phyloP scores from a whole-genome alignment of 2,113 vertebrate genomes.

The Rattus rattus region DNA sequence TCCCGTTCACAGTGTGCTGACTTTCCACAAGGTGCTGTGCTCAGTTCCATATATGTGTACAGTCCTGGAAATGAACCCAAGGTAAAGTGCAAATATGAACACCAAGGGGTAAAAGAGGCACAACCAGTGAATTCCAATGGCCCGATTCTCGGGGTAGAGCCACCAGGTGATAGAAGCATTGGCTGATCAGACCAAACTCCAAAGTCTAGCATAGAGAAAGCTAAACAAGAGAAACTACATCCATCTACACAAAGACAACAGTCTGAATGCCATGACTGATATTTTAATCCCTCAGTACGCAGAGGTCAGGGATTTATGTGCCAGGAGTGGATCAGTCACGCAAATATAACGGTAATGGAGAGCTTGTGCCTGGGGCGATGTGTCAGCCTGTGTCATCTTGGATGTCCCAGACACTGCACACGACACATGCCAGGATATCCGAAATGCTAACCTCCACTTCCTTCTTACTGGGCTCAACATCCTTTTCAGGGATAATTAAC shows the following conservation, averaged over 20 bases:
- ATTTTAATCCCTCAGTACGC: constrained; percentile 54
- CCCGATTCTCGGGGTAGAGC: not conserved
- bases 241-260: constrained; percentile 10
- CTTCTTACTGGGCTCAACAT: constrained; percentile 53
- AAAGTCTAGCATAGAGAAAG: not conserved
- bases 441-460: constrained; percentile 70
- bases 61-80: not conserved
- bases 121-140: not conserved
- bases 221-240: not conserved
- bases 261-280: constrained; percentile 46
- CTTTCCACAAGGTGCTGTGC: not conserved
- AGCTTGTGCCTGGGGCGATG: constrained; percentile 60
- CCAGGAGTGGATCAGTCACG: constrained; percentile 68
- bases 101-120: not conserved
- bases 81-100: not conserved
- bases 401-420: constrained; percentile 62
- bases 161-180: not conserved
- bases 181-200: not conserved
- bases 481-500: constrained; percentile 76
- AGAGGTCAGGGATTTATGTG: constrained; percentile 56
- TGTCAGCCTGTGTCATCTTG: constrained; percentile 65
- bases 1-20: not conserved
- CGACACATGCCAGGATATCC: constrained; percentile 70
- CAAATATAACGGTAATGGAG: constrained; percentile 49
- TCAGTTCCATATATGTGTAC: not conserved